Base-by-base conservation (phyloP, 2,113 vertebrate genomes). In the Sitta europaea region DNA sequence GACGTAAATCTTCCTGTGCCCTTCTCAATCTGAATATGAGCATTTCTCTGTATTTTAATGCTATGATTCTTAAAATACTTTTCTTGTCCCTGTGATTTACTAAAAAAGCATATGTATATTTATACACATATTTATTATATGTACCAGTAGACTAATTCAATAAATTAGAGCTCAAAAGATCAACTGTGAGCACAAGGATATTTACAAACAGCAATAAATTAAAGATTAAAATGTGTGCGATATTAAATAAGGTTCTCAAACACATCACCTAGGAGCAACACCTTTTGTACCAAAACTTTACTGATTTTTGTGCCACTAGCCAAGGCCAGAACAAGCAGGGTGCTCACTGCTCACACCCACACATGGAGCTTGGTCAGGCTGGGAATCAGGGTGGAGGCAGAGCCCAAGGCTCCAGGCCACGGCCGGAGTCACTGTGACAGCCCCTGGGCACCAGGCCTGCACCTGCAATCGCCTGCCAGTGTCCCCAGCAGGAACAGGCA, bases 201-300 rank as follows among this genome's bases (percentile, higher is more conserved):
- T 96, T 95, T 97, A 97, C 93, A 96, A 92, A 90, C 45, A 15
- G 61, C 61, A 97, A 97, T 97, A 97, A 97, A 92, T 97, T 94
- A 97, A 90, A 58, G 57, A 58, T 36, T 43, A 79, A 81, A 43
- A 50, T 0, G 9, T 19, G 22, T 15, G 36, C 0, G 1, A 19
- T 28, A 71, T 94, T 95, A 92, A 93, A 93, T 94, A 86, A 66
- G 11, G 14, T 75, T 55, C 62, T 84, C 48, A 25, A 43, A 91
- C 24, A 61, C 11, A 23, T 77, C 40, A 13, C 15, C 9, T 14
- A 31, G 4, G 16, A 71, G 33, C 15, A 77, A 14, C 25, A 24
- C 14, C 47, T 83, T 50, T 24, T 23, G 62, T 50, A 79, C 48
- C 70, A 40, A 47, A 51, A 22, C 6, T 12, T 11, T 8, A 9